Percentiles rank a stretch among this genome's conserved stretches.
These are phyloP conservation scores for Sericinus montela DNA, from an alignment of 2,888 invertebrate species.

Conservation along the genomic window DNA sequence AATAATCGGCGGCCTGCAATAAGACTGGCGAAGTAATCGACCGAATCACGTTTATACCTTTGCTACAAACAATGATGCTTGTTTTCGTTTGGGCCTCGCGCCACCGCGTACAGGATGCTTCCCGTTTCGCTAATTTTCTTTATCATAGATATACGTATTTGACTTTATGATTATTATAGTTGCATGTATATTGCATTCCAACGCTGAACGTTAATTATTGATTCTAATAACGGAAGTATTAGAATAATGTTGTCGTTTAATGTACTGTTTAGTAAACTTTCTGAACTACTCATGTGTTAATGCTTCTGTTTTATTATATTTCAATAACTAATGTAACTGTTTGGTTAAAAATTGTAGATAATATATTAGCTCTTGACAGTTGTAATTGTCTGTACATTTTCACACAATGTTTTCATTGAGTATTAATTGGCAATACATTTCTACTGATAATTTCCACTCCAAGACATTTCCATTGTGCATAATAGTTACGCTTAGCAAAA, in stretches of 20 bases:
- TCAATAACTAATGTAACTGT: neutral
- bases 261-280: neutral
- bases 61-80: slow-evolving; percentile 33
- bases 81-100: slow-evolving; percentile 35
- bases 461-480: too few species aligned
- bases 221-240: neutral
- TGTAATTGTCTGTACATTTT: too few species aligned
- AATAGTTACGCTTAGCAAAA: too few species aligned
- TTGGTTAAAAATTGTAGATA: too few species aligned
- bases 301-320: neutral
- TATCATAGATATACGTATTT: too few species aligned
- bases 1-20: slow-evolving; percentile 8
- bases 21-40: slow-evolving; percentile 20
- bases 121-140: slow-evolving; percentile 1
- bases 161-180: too few species aligned
- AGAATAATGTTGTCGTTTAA: neutral
- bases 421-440: too few species aligned
- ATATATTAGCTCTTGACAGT: too few species aligned
- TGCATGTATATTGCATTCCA: too few species aligned
- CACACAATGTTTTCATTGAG: too few species aligned
- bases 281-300: neutral
- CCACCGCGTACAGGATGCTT: slow-evolving; percentile 25
- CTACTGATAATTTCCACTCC: too few species aligned
- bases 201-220: neutral
- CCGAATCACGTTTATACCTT: slow-evolving; percentile 35